A percentile compares a stretch with the other conserved stretches of the same genome.
These are phyloP conservation scores for Lithodes maja DNA, from an alignment of 2,888 invertebrate genomes.

Conservation along the genomic window DNA sequence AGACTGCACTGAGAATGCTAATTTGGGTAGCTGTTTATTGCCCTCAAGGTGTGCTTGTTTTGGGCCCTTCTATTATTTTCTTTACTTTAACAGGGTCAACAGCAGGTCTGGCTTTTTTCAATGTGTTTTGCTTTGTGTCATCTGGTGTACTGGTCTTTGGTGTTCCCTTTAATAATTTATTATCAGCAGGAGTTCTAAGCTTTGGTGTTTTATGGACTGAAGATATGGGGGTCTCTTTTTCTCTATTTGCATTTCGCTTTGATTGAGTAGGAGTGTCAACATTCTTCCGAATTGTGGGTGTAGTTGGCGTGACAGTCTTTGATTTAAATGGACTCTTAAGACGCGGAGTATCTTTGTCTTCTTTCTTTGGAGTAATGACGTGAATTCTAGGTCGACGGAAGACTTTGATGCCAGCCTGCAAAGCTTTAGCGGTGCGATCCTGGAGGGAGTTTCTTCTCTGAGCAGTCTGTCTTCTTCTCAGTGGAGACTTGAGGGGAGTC, in stretches of 20 bases:
- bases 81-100: slow-evolving; percentile 36
- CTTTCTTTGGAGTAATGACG: slow-evolving; percentile 67
- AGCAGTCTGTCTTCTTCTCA: slow-evolving; percentile 52
- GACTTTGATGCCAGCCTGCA: slow-evolving; percentile 68
- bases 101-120: slow-evolving; percentile 19
- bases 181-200: slow-evolving; percentile 20
- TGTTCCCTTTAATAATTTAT: slow-evolving; percentile 37
- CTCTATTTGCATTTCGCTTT: neutral
- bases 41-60: slow-evolving; percentile 70
- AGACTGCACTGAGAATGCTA: slow-evolving; percentile 68
- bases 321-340: slow-evolving; percentile 65
- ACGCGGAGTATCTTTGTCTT: slow-evolving; percentile 50
- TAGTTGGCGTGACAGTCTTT: slow-evolving; percentile 40
- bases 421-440: slow-evolving; percentile 60
- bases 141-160: slow-evolving; percentile 69
- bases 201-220: slow-evolving; percentile 38
- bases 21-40: slow-evolving; percentile 66
- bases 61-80: slow-evolving; percentile 50
- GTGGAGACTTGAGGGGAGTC: slow-evolving; percentile 59
- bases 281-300: slow-evolving; percentile 31
- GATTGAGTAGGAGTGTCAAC: slow-evolving; percentile 33
- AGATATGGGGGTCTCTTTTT: slow-evolving; percentile 16
- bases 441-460: slow-evolving; percentile 63
- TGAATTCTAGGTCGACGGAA: slow-evolving; percentile 68
- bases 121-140: slow-evolving; percentile 18